Evolutionary conservation across 2,888 invertebrate species (phyloP).

Genomic region (Lasioglossum figueresi): DNA sequence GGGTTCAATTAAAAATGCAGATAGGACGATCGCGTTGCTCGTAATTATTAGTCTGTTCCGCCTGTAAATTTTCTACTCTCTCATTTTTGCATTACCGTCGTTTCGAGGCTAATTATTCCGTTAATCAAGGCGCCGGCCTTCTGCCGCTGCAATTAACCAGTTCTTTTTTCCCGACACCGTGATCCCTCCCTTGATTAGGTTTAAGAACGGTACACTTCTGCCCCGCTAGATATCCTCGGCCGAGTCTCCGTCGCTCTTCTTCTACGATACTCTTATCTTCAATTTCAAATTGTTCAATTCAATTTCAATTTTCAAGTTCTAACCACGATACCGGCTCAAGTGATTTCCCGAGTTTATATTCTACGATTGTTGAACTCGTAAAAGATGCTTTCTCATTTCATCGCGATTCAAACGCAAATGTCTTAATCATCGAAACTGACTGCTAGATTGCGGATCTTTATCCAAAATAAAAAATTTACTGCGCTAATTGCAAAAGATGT

Average conservation of each 20-base stretch:
- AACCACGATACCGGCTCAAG: background rate
- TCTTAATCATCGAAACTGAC: too few relatives aligned
- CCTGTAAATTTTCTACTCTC: background rate
- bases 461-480: too few relatives aligned
- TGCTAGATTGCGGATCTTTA: background rate
- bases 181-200: background rate
- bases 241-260: background rate
- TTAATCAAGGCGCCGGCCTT: conserved; percentile 9
- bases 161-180: background rate
- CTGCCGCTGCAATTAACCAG: background rate
- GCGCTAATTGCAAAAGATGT: too few relatives aligned
- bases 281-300: background rate
- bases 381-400: background rate
- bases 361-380: background rate
- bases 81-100: conserved; percentile 1
- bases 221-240: background rate
- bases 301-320: too few relatives aligned
- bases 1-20: background rate
- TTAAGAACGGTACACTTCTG: background rate
- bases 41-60: background rate
- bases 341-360: background rate
- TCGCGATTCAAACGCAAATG: too few relatives aligned
- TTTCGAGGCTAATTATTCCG: conserved; percentile 9
- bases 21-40: background rate
- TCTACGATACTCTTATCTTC: background rate